These are phyloP conservation scores for Enteromius fasciolatus DNA, from an alignment of 2,797 vertebrate species.

Conservation along the genomic window DNA sequence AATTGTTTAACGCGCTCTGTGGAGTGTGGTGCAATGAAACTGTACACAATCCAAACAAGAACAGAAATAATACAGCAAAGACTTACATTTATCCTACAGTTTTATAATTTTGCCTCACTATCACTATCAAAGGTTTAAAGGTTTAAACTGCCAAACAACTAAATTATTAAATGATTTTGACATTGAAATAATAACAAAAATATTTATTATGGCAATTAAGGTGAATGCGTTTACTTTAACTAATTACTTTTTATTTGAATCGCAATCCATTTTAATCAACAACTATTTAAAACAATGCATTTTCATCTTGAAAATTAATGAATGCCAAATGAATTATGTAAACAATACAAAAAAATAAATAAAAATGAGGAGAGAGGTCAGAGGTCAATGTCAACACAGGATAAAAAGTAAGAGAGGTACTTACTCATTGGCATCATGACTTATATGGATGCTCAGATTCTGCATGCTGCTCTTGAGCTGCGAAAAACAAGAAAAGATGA, in stretches of 20 bases:
- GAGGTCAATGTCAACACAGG: constrained; percentile 28
- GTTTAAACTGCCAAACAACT: background rate
- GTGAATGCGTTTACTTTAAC: background rate
- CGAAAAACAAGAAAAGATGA: constrained; percentile 22
- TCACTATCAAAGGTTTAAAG: background rate
- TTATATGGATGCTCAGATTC: constrained; percentile 73
- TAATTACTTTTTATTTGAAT: background rate
- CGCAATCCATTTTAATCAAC: background rate
- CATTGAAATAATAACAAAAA: too few species aligned
- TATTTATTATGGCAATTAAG: too few species aligned
- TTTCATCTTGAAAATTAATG: background rate
- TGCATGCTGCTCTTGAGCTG: constrained; percentile 86
- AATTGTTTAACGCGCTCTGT: background rate
- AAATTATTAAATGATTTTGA: too few species aligned
- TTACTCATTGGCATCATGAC: constrained; percentile 80
- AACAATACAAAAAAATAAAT: background rate
- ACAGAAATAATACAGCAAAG: background rate
- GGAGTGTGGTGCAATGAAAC: background rate
- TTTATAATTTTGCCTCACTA: background rate
- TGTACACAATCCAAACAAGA: background rate
- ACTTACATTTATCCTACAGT: background rate
- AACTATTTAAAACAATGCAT: too few species aligned
- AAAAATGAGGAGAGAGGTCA: constrained; percentile 1
- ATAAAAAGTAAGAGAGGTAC: constrained; percentile 64
- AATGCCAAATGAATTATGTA: background rate